Evolutionary conservation across 2,888 invertebrate species (phyloP), one percentile per base, ranked within the genome.

Genomic region (Iphiclides podalirius): DNA sequence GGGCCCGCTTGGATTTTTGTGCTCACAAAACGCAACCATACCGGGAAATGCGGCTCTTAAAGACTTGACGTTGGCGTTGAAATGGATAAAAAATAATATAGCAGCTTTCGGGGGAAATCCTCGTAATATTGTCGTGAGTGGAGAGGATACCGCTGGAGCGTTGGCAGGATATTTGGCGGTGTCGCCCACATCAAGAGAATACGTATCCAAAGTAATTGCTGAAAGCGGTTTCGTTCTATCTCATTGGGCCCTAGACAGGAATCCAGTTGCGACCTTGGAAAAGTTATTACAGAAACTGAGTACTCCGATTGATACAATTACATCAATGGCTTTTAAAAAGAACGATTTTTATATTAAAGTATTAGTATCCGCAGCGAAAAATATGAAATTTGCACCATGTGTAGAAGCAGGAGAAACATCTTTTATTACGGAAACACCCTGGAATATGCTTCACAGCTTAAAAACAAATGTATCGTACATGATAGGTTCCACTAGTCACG

Each of bases 31-130:
- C 35, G 66, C 64, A 26, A 68, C 67, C 0, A 79, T 72, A 7
- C 79, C 75, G n/a, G 86, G 86, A 7, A 87, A 87, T 46, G 81
- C 81, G 1, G 87, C 70, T 1, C 59, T 86, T 31, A 86, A 82
- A 63, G 86, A 86, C 51, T 60, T 85, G 26, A 61, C 74, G 9
- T 54, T 78, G 37, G 86, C 84, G 12, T 60, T 87, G 13, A 61
- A 66, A n/a, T 86, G 86, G 86, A 64, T 72, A 1, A 65, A 59
- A 34, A 54, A 69, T 2, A 85, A 86, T 45, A 80, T 85, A 23
- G 56, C 59, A 44, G 38, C 42, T 1, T 86, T 87, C 55, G 85
- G 85, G 12, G 86, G 87, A 2, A 67, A 86, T 53, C 63, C 78
- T 9, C 52, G 61, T 0, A 79, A 79, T 36, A 77, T 86, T 1